Evolutionary conservation across 2,888 invertebrate genomes (phyloP).

Genomic region (Chrysomela aeneicollis): DNA sequence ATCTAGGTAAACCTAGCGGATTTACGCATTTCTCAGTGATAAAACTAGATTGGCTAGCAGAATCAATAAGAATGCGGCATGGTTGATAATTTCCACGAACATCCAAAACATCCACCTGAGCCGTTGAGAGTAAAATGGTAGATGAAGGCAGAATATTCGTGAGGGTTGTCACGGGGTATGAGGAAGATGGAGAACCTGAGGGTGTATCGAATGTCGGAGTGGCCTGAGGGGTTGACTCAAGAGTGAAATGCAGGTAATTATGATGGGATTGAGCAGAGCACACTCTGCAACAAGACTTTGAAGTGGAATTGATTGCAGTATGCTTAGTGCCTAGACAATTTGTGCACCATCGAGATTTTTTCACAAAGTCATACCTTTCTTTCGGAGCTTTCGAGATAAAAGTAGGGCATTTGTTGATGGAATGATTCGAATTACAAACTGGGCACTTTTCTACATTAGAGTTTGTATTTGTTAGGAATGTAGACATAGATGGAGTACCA

Average conservation of each 20-base stretch:
- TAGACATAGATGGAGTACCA: not conserved
- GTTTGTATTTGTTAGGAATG: not conserved
- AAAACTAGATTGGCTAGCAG: constrained; percentile 4
- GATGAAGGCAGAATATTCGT: not conserved
- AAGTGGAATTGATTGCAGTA: not conserved
- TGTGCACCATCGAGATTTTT: not conserved
- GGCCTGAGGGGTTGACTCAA: not conserved
- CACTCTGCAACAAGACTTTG: not conserved
- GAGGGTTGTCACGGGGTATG: not conserved
- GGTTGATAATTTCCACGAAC: not conserved
- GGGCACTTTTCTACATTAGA: not conserved
- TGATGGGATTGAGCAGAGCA: not conserved
- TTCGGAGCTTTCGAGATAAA: not conserved
- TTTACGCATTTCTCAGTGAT: not conserved
- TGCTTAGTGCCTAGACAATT: constrained; percentile 1
- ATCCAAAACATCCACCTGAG: constrained; percentile 2
- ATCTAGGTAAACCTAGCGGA: not conserved
- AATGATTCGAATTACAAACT: not conserved
- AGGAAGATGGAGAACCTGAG: not conserved
- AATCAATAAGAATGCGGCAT: not conserved
- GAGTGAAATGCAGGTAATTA: too few relatives aligned
- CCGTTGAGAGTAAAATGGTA: not conserved
- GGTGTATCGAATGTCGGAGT: not conserved
- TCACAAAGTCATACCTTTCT: not conserved
- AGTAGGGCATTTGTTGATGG: not conserved